Evolutionary conservation across 2,797 vertebrate genomes (phyloP).

Genomic region (Esox lucius): DNA sequence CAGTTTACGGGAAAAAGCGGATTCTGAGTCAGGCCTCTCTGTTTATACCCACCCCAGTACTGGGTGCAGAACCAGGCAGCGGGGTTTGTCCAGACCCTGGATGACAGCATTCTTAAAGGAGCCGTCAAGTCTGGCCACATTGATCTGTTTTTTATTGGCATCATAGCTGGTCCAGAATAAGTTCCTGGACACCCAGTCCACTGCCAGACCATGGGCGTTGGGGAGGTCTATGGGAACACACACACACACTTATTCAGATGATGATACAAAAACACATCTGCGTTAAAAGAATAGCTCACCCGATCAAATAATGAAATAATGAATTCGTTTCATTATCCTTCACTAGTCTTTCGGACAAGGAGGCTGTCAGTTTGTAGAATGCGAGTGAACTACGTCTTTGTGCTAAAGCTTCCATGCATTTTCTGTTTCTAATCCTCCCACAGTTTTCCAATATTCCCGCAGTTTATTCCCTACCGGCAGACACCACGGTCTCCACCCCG

Average conservation of each 20-base stretch:
- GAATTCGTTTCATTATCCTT: neutral
- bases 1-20: neutral
- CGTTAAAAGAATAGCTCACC: neutral
- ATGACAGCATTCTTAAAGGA: conserved; percentile 97
- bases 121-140: conserved; percentile 92
- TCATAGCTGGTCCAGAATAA: conserved; percentile 98
- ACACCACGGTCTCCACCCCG: conserved; percentile 92
- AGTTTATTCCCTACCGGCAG: conserved; percentile 87
- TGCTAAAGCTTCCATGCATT: neutral
- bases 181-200: conserved; percentile 97
- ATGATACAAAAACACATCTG: neutral
- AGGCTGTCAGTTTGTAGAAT: neutral
- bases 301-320: neutral
- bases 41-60: conserved; percentile 80
- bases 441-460: neutral
- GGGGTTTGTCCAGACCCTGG: conserved; percentile 93
- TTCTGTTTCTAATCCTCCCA: neutral
- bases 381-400: neutral
- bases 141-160: conserved; percentile 95
- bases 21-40: conserved; percentile 13
- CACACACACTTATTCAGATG: neutral
- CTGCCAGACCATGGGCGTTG: conserved; percentile 90
- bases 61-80: conserved; percentile 89
- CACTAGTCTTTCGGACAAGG: neutral
- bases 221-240: conserved; percentile 83